Base-by-base conservation (phyloP, 92 coral and sea anemone species). In the Meandrina meandrites region DNA sequence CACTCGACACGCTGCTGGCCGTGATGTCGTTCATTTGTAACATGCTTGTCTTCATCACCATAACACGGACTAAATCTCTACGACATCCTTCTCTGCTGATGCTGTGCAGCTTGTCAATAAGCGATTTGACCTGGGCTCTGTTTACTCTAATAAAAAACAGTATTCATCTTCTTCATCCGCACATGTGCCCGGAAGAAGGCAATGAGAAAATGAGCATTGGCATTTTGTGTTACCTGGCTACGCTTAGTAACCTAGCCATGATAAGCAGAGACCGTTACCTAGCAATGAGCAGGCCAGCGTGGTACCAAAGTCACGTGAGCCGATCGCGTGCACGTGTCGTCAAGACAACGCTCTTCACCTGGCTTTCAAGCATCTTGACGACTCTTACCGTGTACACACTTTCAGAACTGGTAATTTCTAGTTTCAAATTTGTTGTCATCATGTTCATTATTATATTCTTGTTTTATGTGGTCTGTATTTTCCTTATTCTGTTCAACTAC, bases 251-350 rank as follows among this genome's bases (percentile, higher is more conserved):
- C 76, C 76, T 85, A 28, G 62, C 82, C 30, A 17, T 47, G 14
- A 76, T 76, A 30, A 85, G 88, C 51, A 85, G 50, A 47, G 82
- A 85, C 78, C 75, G 88, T 10, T 45, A 40, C 58, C 75, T 35
- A 34, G 88, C 88, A 14, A 34, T 77, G 11, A 85, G 48, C 64
- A 76, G 74, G 50, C 88, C 88, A 47, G 45, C 11, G 21, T 85
- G 88, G 88, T 84, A 75, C 57, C 30, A 32, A 53, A 76, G 1
- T 70, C 40, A 70, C 75, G 37, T 30, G 47, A 32, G 47, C 45
- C 42, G 22, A 72, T 72, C 77, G 36, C 47, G 77, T 17, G 28
- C 50, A 72, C 77, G 77, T 4, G 77, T 18, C 50, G 77, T 72
- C 27, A 72, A 36, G 18, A 28, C 12, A 34, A 72, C n/a, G 47